Percentiles rank a stretch among this genome's conserved stretches.
Conservation (phyloP, 2,888 invertebrate species). For the Nemotelus nigrinus region DNA sequence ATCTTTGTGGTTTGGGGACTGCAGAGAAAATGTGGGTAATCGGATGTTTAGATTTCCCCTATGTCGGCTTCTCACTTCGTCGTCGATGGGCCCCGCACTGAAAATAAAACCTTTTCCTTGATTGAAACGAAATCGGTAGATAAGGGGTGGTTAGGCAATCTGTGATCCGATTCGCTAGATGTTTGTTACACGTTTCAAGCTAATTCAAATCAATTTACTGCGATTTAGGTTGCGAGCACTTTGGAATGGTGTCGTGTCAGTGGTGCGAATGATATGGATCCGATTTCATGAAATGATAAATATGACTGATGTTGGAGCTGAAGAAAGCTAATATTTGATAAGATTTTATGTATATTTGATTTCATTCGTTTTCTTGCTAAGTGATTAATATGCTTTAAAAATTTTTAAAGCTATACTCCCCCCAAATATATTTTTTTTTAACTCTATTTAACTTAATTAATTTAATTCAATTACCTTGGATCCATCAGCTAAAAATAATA, state of each 20-base stretch:
- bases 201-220: conserved; percentile 32
- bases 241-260: neutral
- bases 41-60: conserved; percentile 34
- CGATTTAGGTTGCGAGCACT: too few species aligned
- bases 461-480: too few species aligned
- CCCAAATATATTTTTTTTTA: too few species aligned
- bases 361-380: too few species aligned
- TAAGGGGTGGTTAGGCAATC: neutral
- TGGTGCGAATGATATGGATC: conserved; percentile 2
- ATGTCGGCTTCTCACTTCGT: neutral
- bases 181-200: conserved; percentile 4
- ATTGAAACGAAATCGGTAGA: conserved; percentile 5
- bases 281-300: too few species aligned
- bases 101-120: conserved; percentile 36
- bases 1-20: neutral
- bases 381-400: too few species aligned
- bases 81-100: neutral
- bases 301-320: too few species aligned
- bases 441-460: too few species aligned
- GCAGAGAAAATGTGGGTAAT: conserved; percentile 5
- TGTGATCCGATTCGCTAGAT: neutral
- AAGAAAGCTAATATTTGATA: too few species aligned
- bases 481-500: too few species aligned
- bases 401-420: too few species aligned
- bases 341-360: too few species aligned